A percentile compares a stretch with the other conserved stretches of the same genome.
Evolutionary conservation across 2,888 invertebrate species (phyloP).

Genomic region (Campoletis raptor): DNA sequence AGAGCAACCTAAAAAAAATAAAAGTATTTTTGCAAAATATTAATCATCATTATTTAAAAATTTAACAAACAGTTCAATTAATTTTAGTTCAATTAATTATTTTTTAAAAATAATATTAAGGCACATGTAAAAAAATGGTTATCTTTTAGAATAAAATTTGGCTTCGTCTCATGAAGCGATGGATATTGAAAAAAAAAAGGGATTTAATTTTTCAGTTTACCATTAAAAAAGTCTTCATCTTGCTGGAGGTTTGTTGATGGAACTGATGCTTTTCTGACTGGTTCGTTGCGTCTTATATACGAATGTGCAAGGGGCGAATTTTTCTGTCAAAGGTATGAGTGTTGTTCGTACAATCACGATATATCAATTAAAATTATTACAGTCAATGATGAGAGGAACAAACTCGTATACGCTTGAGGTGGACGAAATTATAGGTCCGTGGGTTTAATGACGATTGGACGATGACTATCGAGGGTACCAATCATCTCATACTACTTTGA

Average conservation of each 20-base stretch:
- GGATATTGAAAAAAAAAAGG: constrained; percentile 5
- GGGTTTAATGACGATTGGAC: constrained; percentile 78
- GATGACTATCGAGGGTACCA: constrained; percentile 68
- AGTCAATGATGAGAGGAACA: constrained; percentile 69
- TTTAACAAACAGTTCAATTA: too few species aligned
- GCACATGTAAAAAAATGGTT: not conserved
- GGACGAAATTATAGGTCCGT: constrained; percentile 78
- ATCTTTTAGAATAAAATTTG: not conserved
- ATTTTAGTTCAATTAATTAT: too few species aligned
- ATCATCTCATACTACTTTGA: constrained; percentile 1
- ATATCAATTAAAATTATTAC: constrained; percentile 81
- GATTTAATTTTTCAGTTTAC: constrained; percentile 69
- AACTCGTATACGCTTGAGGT: constrained; percentile 65
- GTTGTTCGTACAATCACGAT: constrained; percentile 71
- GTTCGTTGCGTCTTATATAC: constrained; percentile 75
- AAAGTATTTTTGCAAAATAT: too few species aligned
- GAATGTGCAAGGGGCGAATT: constrained; percentile 21
- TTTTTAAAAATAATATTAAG: too few species aligned
- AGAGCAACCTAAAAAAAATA: constrained; percentile 72
- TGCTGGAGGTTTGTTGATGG: constrained; percentile 71
- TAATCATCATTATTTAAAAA: too few species aligned
- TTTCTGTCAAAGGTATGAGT: constrained; percentile 66
- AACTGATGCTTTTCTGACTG: constrained; percentile 72
- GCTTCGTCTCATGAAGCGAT: too few species aligned
- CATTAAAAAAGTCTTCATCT: constrained; percentile 78